Evolutionary conservation across 2,888 invertebrate genomes (phyloP).

Genomic region (Volucella bombylans): DNA sequence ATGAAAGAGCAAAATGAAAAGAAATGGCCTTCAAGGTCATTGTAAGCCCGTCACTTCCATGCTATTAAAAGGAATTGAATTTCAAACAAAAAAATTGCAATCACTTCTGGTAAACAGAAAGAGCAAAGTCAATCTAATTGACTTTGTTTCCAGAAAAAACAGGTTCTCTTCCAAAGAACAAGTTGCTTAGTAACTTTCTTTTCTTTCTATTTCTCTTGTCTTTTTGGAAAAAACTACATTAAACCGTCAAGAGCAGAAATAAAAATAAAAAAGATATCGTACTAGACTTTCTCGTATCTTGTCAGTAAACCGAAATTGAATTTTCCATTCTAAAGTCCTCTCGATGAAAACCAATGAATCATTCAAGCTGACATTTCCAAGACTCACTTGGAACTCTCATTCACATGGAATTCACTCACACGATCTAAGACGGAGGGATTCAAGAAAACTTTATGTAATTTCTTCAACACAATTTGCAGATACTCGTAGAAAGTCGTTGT

Average conservation of each 20-base stretch:
- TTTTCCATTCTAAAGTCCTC: conserved; percentile 55
- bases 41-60: too few relatives aligned
- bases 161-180: neutral
- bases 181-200: conserved; percentile 32
- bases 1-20: too few relatives aligned
- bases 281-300: conserved; percentile 1
- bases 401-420: too few relatives aligned
- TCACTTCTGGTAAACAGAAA: neutral
- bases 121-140: conserved; percentile 8
- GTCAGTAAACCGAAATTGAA: conserved; percentile 51
- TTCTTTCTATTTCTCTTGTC: conserved; percentile 11
- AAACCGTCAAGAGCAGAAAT: conserved; percentile 26
- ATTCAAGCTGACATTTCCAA: conserved; percentile 48
- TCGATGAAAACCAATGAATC: conserved; percentile 67
- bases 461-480: conserved; percentile 22
- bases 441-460: conserved; percentile 36
- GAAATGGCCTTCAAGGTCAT: too few relatives aligned
- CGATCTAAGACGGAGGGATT: conserved; percentile 9
- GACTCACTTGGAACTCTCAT: conserved; percentile 4
- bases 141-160: neutral
- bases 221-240: conserved; percentile 31
- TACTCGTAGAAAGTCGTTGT: neutral
- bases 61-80: too few relatives aligned
- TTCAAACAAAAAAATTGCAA: too few relatives aligned
- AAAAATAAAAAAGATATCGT: neutral